Evolutionary conservation across 2,888 invertebrate species (phyloP).

Genomic region (Galeruca laticollis): DNA sequence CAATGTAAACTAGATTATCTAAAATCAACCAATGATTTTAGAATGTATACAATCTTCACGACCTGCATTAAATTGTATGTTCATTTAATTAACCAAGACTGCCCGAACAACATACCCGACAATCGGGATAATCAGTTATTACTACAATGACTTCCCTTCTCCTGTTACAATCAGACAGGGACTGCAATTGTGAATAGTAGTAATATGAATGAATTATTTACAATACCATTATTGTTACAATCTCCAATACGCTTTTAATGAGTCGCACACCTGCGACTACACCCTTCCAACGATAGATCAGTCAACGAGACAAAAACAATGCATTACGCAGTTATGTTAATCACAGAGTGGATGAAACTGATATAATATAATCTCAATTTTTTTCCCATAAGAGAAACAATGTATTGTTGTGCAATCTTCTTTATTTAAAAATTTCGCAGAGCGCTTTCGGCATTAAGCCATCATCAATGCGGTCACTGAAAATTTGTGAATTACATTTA

Average conservation of each 20-base stretch:
- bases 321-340: not conserved
- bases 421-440: no score
- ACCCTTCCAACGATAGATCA: not conserved
- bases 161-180: not conserved
- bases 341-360: no score
- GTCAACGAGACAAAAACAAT: not conserved
- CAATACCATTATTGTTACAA: conserved; percentile 8
- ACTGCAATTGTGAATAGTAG: conserved; percentile 1
- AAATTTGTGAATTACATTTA: no score
- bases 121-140: not conserved
- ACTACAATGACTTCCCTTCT: not conserved
- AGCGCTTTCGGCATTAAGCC: no score
- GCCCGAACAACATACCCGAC: not conserved
- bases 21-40: no score
- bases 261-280: conserved; percentile 11
- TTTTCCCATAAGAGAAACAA: no score
- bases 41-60: no score
- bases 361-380: no score
- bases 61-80: no score
- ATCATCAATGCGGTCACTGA: no score
- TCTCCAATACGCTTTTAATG: conserved; percentile 7
- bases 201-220: conserved; percentile 15
- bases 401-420: no score
- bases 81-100: not conserved
- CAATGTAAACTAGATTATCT: no score